phyloP scores from a whole-genome alignment of 2,888 invertebrate genomes.

The Liodrosophila aerea region DNA sequence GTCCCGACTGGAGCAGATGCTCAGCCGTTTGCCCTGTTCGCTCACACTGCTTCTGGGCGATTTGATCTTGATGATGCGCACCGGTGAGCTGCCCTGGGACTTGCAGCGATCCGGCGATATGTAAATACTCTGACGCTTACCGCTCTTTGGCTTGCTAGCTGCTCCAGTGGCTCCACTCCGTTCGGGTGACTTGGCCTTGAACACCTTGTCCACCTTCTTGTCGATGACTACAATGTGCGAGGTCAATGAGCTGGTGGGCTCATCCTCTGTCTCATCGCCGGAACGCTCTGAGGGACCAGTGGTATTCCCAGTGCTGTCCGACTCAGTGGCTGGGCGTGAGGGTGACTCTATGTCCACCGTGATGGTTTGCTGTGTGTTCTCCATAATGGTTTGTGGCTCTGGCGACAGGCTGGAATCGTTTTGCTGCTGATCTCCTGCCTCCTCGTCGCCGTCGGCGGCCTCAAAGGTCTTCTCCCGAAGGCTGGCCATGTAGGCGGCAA shows the following conservation, averaged over 20 bases:
- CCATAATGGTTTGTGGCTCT: constrained; percentile 81
- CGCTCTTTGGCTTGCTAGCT: constrained; percentile 60
- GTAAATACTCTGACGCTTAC: constrained; percentile 84
- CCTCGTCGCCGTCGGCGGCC: constrained; percentile 69
- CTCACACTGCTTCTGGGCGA: constrained; percentile 84
- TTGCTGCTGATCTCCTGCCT: constrained; percentile 78
- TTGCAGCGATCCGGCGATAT: constrained; percentile 83
- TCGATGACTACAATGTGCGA: constrained; percentile 80
- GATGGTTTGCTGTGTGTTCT: constrained; percentile 79
- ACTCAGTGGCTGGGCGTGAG: constrained; percentile 77
- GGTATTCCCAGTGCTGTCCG: constrained; percentile 79
- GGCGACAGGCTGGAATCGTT: constrained; percentile 82
- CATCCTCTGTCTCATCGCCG: constrained; percentile 80
- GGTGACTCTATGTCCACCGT: constrained; percentile 80
- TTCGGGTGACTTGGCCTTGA: constrained; percentile 80
- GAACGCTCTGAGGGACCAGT: constrained; percentile 81
- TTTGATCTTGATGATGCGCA: constrained; percentile 82
- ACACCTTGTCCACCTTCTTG: constrained; percentile 82
- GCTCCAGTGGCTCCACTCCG: constrained; percentile 37
- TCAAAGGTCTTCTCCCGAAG: constrained; percentile 81
- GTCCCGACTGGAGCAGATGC: constrained; percentile 80
- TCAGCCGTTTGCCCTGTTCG: constrained; percentile 82
- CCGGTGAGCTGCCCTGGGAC: constrained; percentile 82
- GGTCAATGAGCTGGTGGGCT: constrained; percentile 48
- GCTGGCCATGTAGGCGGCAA: constrained; percentile 82